Evolutionary conservation across 2,113 vertebrate genomes (phyloP), one percentile per base, ranked within the genome.

Genomic region (Upupa epops): DNA sequence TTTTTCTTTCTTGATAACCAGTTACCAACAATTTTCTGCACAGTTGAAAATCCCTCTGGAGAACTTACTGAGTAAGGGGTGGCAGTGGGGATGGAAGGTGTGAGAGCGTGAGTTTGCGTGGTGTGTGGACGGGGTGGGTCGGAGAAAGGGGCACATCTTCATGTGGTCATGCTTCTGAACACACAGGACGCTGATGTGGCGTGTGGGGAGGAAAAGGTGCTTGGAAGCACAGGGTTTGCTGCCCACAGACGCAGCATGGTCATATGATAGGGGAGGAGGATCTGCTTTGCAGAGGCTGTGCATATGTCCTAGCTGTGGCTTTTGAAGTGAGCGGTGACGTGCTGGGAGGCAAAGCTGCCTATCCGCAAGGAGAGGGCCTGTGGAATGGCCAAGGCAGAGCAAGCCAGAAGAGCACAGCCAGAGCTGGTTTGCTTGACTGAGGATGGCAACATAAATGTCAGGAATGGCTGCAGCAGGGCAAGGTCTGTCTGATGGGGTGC

Each of bases 1-100:
- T 93, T 89, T 94, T 94, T 82, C 54, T 77, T 95, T 94, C 88
- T 66, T 75, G 71, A 96, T 97, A 95, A 95, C 92, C 96, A 95
- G 97, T 97, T 96, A 93, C 3, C 78, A 95, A 49, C 73, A 82
- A 63, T 68, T 68, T 93, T 93, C 86, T 60, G 8, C 69, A 31
- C 12, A 71, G 75, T 1, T 65, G 76, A 80, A 74, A 76, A 78
- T 70, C 86, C 88, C 92, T 79, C 1, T 17, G 29, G 80, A 91
- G 88, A 28, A 8, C 34, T 69, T 88, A 73, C 88, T 83, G 55
- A 83, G 25, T 22, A 15, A 73, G 12, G 54, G n/a, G 51, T 45
- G 73, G 17, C 55, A 61, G 40, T 66, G 63, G 91, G 54, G 76
- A 72, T 8, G 46, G 63, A 86, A 87, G 79, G 86, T 68, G 68